A percentile compares a stretch with the other conserved stretches of the same genome.
These are phyloP conservation scores for Apis cerana DNA, from an alignment of 1,140 invertebrate species.

Conservation along the genomic window DNA sequence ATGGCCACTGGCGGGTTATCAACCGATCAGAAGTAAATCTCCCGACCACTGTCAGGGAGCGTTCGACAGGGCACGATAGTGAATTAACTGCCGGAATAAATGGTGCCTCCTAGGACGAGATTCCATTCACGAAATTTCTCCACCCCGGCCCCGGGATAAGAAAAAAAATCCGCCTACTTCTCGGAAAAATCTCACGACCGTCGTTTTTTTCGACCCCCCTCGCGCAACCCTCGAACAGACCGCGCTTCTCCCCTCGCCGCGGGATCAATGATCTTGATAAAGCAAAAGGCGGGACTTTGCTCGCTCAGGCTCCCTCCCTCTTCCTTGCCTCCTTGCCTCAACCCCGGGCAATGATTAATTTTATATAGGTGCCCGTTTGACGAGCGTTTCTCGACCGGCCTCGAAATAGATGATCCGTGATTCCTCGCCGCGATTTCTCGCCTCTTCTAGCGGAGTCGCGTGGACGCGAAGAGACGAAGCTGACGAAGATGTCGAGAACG, in stretches of 20 bases:
- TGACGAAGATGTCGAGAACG: no score
- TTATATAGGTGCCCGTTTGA: slow-evolving; percentile 22
- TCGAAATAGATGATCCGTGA: neutral
- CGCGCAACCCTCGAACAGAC: neutral
- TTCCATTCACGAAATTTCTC: slow-evolving; percentile 69
- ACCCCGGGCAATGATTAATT: slow-evolving; percentile 25
- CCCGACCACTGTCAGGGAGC: slow-evolving; percentile 63
- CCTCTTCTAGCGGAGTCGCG: neutral
- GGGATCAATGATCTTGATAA: slow-evolving; percentile 52
- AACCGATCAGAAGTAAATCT: slow-evolving; percentile 70
- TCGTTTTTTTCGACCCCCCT: slow-evolving; percentile 11
- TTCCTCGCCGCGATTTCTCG: neutral
- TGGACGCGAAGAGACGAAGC: neutral
- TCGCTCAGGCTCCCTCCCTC: neutral
- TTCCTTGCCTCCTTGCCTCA: slow-evolving; percentile 7
- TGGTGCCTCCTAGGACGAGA: slow-evolving; percentile 68
- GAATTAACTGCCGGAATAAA: slow-evolving; percentile 70
- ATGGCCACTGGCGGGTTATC: slow-evolving; percentile 66
- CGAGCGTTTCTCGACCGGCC: neutral
- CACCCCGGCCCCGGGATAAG: slow-evolving; percentile 31
- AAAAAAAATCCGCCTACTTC: slow-evolving; percentile 48
- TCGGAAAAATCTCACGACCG: slow-evolving; percentile 30
- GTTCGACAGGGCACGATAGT: slow-evolving; percentile 68
- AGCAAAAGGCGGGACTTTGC: slow-evolving; percentile 28
- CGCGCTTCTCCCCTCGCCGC: slow-evolving; percentile 17